A percentile compares a stretch with the other conserved stretches of the same genome.
Evolutionary conservation across 2,113 vertebrate genomes (phyloP).

Genomic region (Microtus montanus): DNA sequence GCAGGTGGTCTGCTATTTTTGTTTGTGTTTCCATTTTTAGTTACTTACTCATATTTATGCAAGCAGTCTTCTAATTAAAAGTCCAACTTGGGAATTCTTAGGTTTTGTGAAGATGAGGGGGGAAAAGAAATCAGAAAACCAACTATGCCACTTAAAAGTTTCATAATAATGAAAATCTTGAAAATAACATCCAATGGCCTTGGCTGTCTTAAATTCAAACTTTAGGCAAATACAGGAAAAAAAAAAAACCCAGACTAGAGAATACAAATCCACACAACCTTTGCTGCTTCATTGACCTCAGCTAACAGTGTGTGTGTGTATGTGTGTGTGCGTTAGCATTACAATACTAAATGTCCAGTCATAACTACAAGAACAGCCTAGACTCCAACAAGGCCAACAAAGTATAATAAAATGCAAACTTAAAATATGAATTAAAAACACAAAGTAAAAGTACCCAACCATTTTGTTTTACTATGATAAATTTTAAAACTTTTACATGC

Average conservation of each 20-base stretch:
- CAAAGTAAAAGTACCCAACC: background rate
- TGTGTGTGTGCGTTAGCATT: background rate
- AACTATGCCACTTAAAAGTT: conserved; percentile 7
- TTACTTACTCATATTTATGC: background rate
- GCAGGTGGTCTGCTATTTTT: background rate
- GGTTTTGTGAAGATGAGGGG: background rate
- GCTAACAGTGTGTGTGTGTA: background rate
- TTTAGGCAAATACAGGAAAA: background rate
- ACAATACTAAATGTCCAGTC: background rate
- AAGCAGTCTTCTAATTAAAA: conserved; percentile 13
- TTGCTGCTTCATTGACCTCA: background rate
- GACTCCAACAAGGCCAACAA: background rate
- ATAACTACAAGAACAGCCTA: background rate
- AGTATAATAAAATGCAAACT: background rate
- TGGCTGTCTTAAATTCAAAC: background rate
- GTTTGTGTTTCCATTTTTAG: conserved; percentile 13
- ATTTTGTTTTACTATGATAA: conserved; percentile 42
- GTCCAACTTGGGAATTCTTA: background rate
- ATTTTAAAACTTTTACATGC: background rate
- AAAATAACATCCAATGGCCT: background rate
- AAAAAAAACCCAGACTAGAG: conserved; percentile 4
- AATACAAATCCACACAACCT: background rate
- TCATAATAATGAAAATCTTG: background rate
- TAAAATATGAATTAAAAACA: background rate
- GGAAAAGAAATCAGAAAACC: background rate